A percentile compares a stretch with the other conserved stretches of the same genome.
These are phyloP conservation scores for Cyphomyrus plagiostoma DNA, from an alignment of 2,113 vertebrate genomes.

Conservation along the genomic window DNA sequence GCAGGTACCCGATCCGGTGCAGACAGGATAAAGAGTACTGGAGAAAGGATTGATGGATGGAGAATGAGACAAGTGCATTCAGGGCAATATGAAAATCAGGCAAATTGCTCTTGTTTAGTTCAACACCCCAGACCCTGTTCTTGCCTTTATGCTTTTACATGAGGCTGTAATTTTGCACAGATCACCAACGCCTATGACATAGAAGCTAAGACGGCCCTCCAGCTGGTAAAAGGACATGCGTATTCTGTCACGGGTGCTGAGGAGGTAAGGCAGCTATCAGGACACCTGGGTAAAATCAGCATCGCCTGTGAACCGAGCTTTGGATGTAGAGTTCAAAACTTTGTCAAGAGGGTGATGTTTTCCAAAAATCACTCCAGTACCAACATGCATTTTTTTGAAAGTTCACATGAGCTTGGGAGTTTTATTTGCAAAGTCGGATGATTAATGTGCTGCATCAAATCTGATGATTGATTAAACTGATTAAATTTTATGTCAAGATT, in stretches of 20 bases:
- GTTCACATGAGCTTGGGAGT: background rate
- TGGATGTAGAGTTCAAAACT: background rate
- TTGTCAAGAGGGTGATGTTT: background rate
- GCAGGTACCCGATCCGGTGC: too few relatives aligned
- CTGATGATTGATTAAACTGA: background rate
- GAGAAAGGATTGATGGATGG: too few relatives aligned
- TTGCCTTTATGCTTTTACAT: background rate
- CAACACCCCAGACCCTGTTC: background rate
- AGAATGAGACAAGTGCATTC: too few relatives aligned
- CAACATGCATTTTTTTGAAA: background rate
- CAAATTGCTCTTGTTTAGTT: background rate
- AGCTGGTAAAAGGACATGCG: constrained; percentile 78
- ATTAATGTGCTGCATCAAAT: background rate
- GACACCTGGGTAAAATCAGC: background rate
- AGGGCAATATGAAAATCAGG: too few relatives aligned
- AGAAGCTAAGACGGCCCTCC: constrained; percentile 65
- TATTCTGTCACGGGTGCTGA: constrained; percentile 75
- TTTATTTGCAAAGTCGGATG: background rate
- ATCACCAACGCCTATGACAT: constrained; percentile 51
- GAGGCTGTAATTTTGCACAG: constrained; percentile 35
- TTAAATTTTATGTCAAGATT: background rate
- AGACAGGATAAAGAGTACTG: too few relatives aligned
- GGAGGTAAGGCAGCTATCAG: constrained; percentile 49
- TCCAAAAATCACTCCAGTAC: background rate
- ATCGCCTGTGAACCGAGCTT: background rate